Evolutionary conservation across 2,113 vertebrate species (phyloP).

Genomic region (Tragelaphus buxtoni): DNA sequence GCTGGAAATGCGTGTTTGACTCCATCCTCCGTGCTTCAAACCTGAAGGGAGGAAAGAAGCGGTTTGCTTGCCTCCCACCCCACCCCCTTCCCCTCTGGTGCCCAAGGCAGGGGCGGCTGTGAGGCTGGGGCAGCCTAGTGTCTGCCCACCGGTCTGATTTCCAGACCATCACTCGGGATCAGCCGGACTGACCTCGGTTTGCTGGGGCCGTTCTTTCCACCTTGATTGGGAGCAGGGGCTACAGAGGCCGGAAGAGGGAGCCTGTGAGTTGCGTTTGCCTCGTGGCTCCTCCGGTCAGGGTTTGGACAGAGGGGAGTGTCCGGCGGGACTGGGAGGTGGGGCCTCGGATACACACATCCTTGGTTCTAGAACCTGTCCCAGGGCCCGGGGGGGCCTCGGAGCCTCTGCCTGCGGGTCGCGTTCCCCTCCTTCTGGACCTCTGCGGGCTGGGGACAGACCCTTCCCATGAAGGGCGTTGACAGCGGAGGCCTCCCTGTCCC

Average conservation of each 20-base stretch:
- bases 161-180: neutral
- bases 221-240: neutral
- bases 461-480: neutral
- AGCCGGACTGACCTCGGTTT: neutral
- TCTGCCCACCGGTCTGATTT: neutral
- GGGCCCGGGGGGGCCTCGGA: neutral
- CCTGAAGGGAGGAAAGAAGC: neutral
- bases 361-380: neutral
- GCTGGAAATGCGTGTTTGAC: neutral
- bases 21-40: neutral
- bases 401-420: neutral
- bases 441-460: neutral
- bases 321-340: no score
- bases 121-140: neutral
- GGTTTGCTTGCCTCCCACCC: neutral
- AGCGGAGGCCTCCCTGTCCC: fast-evolving
- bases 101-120: neutral
- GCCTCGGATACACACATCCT: neutral
- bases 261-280: neutral
- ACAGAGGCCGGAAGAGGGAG: constrained; percentile 24
- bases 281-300: neutral
- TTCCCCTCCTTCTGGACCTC: neutral
- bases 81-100: neutral
- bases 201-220: neutral
- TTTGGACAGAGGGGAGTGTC: neutral